Conservation (phyloP, 2,797 vertebrate species). For the Dicrostonyx torquatus region DNA sequence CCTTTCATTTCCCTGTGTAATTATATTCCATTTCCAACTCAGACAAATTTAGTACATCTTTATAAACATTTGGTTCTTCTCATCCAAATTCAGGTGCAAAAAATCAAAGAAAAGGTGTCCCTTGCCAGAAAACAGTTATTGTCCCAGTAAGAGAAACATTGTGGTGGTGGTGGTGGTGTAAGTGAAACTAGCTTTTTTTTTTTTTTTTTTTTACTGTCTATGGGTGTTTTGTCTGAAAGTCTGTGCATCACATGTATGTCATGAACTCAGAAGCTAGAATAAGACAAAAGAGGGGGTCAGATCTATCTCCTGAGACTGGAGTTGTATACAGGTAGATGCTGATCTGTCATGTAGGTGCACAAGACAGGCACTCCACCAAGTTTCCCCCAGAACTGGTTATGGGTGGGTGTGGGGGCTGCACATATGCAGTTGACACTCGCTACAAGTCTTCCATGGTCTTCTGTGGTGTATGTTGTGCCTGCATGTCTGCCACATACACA, state of each 20-base stretch:
- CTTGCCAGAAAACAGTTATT: background rate
- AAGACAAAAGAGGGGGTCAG: background rate
- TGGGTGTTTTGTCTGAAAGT: background rate
- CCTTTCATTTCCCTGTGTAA: constrained; percentile 10
- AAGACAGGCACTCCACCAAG: background rate
- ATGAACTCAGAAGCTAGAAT: background rate
- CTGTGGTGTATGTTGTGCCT: background rate
- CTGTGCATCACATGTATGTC: background rate
- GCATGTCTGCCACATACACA: background rate
- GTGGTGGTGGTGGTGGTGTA: no score
- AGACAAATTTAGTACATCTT: constrained; percentile 15
- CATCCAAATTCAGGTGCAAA: background rate
- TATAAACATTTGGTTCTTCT: constrained; percentile 1
- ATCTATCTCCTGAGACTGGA: background rate
- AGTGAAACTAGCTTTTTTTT: background rate
- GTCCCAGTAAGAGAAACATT: background rate
- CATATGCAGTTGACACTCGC: background rate
- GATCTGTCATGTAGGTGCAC: background rate
- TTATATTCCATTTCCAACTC: constrained; percentile 17
- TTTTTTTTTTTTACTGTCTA: background rate
- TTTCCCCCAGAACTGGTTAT: background rate
- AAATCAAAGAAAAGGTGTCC: constrained; percentile 8
- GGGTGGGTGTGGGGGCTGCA: background rate
- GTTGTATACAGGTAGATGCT: background rate
- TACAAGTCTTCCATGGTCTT: background rate